Evolutionary conservation across 2,797 vertebrate species (phyloP).

Genomic region (Chrosomus eos): DNA sequence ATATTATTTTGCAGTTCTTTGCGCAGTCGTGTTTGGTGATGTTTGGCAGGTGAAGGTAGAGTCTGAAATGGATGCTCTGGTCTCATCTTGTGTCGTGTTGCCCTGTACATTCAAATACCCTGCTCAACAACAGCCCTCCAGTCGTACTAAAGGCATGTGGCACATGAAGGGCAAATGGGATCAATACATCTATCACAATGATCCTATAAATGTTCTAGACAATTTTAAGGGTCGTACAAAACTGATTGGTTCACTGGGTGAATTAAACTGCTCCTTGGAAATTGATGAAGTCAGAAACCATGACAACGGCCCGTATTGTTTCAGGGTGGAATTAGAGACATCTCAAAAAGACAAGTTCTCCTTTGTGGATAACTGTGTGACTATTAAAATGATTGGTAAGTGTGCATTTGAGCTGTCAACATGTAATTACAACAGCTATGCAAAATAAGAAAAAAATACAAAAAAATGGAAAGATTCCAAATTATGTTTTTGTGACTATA

Average conservation of each 20-base stretch:
- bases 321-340: constrained; percentile 62
- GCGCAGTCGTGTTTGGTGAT: constrained; percentile 23
- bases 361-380: constrained; percentile 61
- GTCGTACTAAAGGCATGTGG: constrained; percentile 67
- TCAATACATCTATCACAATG: constrained; percentile 32
- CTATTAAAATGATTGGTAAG: constrained; percentile 59
- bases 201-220: rapidly evolving
- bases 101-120: constrained; percentile 71
- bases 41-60: constrained; percentile 61
- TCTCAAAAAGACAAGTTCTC: constrained; percentile 44
- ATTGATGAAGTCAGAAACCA: constrained; percentile 55
- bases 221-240: constrained; percentile 61
- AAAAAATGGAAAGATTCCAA: too few relatives aligned
- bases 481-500: too few relatives aligned
- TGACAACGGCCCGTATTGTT: constrained; percentile 71
- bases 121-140: background rate
- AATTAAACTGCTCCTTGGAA: constrained; percentile 70
- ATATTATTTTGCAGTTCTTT: constrained; percentile 53
- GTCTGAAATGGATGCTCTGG: constrained; percentile 47
- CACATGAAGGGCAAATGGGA: rapidly evolving
- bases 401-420: background rate
- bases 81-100: constrained; percentile 72
- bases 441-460: background rate
- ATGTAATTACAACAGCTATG: background rate
- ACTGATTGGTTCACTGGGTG: constrained; percentile 60